A percentile compares a stretch with the other conserved stretches of the same genome.
Conservation (phyloP, 1,140 invertebrate species). For the Hylaeus volcanicus region DNA sequence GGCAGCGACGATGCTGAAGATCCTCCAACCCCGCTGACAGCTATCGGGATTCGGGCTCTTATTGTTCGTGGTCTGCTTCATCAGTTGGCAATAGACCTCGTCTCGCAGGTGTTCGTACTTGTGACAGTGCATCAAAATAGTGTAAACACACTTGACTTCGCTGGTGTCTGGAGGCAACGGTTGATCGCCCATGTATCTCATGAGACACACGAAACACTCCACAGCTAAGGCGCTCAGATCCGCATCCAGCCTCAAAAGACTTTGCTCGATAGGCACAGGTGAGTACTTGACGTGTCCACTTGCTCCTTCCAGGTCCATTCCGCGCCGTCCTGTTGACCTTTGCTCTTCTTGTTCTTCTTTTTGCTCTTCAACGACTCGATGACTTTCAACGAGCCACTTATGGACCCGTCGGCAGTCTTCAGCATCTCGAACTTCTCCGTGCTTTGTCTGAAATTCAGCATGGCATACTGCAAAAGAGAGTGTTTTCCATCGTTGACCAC, state of each 20-base stretch:
- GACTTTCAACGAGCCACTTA: conserved; percentile 86
- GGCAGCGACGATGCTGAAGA: conserved; percentile 97
- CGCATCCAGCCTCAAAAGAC: conserved; percentile 90
- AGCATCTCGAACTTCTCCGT: conserved; percentile 94
- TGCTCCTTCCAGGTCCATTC: conserved; percentile 97
- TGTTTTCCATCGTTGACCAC: conserved; percentile 92
- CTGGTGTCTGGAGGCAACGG: conserved; percentile 87
- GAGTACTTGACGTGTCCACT: conserved; percentile 98
- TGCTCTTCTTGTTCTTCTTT: conserved; percentile 85
- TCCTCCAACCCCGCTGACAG: conserved; percentile 97
- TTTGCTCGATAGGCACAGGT: conserved; percentile 89
- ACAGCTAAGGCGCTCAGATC: conserved; percentile 92
- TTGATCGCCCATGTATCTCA: conserved; percentile 97
- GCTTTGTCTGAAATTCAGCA: conserved; percentile 95
- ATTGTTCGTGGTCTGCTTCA: conserved; percentile 99
- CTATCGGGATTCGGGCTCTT: conserved; percentile 94
- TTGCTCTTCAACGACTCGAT: conserved; percentile 85
- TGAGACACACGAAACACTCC: conserved; percentile 96
- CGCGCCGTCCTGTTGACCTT: conserved; percentile 81
- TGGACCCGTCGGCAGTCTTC: conserved; percentile 88
- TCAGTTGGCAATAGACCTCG: conserved; percentile 98
- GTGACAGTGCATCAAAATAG: conserved; percentile 97
- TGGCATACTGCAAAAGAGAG: conserved; percentile 97
- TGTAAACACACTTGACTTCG: conserved; percentile 98
- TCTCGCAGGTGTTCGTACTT: conserved; percentile 94